Percentiles rank a stretch among this genome's conserved stretches.
Conservation (phyloP, 2,888 invertebrate genomes). For the Archaeoteleia sp. region DNA sequence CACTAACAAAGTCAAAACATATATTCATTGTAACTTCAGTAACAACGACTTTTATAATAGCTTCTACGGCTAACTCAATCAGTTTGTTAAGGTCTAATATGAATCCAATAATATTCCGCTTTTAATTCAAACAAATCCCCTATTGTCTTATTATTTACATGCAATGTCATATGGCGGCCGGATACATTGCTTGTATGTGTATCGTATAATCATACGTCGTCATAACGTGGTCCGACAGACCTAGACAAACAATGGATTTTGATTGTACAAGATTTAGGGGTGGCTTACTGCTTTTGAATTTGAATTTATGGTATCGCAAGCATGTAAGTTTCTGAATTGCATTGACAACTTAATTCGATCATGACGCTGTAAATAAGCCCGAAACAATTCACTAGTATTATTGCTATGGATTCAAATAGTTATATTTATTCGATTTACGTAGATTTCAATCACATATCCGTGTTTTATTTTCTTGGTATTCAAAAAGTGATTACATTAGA, state of each 20-base stretch:
- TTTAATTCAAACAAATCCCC: slow-evolving; percentile 36
- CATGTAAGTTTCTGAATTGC: slow-evolving; percentile 39
- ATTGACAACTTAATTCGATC: slow-evolving; percentile 44
- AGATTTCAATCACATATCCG: slow-evolving; percentile 19
- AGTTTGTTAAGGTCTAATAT: slow-evolving; percentile 5
- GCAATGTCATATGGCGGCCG: slow-evolving; percentile 35
- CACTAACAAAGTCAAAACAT: too few relatives aligned
- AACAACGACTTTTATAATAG: too few relatives aligned
- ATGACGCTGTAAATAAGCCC: slow-evolving; percentile 23
- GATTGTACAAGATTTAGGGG: slow-evolving; percentile 71
- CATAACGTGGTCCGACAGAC: slow-evolving; percentile 66
- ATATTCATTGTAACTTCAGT: too few relatives aligned
- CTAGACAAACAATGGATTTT: slow-evolving; percentile 70
- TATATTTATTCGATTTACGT: slow-evolving; percentile 5
- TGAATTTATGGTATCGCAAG: slow-evolving; percentile 56
- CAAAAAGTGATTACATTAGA: slow-evolving; percentile 15
- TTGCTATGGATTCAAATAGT: slow-evolving; percentile 14
- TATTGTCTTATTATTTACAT: slow-evolving; percentile 46
- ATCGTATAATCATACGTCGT: slow-evolving; percentile 58
- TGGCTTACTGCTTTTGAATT: slow-evolving; percentile 68
- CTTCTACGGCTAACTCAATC: slow-evolving; percentile 5
- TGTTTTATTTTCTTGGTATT: slow-evolving; percentile 10
- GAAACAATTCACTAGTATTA: slow-evolving; percentile 23
- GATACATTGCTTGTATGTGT: slow-evolving; percentile 42
- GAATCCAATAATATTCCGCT: slow-evolving; percentile 14